A percentile compares a stretch with the other conserved stretches of the same genome.
Conservation (phyloP, 2,888 invertebrate genomes). For the Argyresthia albistria region DNA sequence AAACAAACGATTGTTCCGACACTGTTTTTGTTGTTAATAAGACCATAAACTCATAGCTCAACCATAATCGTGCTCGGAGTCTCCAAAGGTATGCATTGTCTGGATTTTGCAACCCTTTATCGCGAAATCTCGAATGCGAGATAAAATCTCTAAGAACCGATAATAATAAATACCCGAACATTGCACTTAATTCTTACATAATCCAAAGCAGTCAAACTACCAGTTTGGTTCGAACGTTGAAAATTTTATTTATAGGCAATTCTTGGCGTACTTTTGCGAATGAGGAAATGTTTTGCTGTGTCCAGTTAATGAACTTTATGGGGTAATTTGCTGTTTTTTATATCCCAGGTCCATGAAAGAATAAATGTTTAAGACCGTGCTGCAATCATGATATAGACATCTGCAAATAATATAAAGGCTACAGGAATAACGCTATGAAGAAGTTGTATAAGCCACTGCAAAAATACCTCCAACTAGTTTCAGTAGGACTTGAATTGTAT, state of each 20-base stretch:
- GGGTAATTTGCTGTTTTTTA: background rate
- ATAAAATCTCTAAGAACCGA: constrained; percentile 18
- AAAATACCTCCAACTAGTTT: no score
- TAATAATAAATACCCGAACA: constrained; percentile 23
- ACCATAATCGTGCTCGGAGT: background rate
- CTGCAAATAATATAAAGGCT: no score
- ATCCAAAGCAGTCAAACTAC: constrained; percentile 7
- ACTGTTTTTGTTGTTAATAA: no score
- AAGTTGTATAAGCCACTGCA: no score
- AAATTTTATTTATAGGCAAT: background rate
- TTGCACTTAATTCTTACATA: constrained; percentile 31
- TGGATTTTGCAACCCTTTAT: constrained; percentile 25
- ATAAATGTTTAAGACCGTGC: no score
- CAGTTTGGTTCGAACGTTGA: background rate
- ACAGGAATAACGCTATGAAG: no score
- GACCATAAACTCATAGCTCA: no score
- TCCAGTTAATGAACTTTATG: background rate
- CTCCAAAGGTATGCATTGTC: constrained; percentile 9
- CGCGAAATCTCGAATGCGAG: constrained; percentile 18
- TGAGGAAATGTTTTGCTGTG: background rate
- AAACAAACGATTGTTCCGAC: no score
- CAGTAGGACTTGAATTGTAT: no score
- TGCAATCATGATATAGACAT: no score
- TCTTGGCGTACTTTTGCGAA: background rate
- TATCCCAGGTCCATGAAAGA: no score